A percentile compares a stretch with the other conserved stretches of the same genome.
phyloP scores from a whole-genome alignment of 2,797 vertebrate genomes.

The Leptoclinus maculatus region DNA sequence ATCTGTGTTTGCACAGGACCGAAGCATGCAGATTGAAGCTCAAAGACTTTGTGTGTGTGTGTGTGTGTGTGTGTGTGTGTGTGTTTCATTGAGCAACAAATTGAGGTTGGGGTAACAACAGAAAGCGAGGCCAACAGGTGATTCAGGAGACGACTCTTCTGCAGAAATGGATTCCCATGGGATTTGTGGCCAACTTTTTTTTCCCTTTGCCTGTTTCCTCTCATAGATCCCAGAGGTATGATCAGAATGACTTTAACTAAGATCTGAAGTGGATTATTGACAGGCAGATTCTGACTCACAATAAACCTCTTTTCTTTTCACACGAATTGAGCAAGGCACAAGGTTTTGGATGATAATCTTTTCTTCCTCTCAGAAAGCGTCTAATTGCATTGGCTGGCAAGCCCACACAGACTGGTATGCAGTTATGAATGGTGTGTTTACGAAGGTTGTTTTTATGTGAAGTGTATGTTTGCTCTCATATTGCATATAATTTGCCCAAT shows the following conservation, averaged over 20 bases:
- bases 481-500: slow-evolving; percentile 85
- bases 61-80: slow-evolving; percentile 31
- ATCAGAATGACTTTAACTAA: slow-evolving; percentile 70
- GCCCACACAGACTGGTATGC: slow-evolving; percentile 84
- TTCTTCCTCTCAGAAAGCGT: slow-evolving; percentile 81
- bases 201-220: slow-evolving; percentile 66
- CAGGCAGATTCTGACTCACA: slow-evolving; percentile 67
- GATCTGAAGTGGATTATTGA: slow-evolving; percentile 75
- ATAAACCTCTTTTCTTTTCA: slow-evolving; percentile 61
- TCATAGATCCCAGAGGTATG: slow-evolving; percentile 74
- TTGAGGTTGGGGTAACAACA: slow-evolving; percentile 62
- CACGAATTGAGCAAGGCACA: slow-evolving; percentile 69
- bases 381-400: slow-evolving; percentile 81
- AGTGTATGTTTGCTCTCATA: slow-evolving; percentile 81
- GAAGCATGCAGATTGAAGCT: slow-evolving; percentile 77
- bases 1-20: slow-evolving; percentile 81
- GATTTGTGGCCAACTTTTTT: slow-evolving; percentile 69
- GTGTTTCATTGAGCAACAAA: slow-evolving; percentile 59
- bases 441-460: slow-evolving; percentile 77
- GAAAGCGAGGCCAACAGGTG: slow-evolving; percentile 73
- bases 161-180: slow-evolving; percentile 70
- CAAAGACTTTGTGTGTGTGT: slow-evolving; percentile 61
- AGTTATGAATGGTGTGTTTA: slow-evolving; percentile 82
- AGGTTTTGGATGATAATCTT: slow-evolving; percentile 81
- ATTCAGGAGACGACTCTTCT: slow-evolving; percentile 63